Base-by-base conservation (phyloP, 2,113 vertebrate genomes). In the Seriola aureovittata region DNA sequence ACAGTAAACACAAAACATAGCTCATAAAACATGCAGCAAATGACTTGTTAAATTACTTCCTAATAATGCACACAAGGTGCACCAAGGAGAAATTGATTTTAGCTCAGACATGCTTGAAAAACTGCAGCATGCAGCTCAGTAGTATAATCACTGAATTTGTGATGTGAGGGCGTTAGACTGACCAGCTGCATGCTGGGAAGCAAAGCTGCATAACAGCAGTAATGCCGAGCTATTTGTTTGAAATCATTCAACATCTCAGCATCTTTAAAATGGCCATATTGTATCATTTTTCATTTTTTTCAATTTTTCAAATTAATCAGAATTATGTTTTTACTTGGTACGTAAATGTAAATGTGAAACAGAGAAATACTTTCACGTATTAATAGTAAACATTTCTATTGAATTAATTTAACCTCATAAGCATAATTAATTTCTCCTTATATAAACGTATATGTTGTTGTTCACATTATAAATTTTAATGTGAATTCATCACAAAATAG, bases 1-100 rank as follows among this genome's bases (percentile, higher is more conserved):
- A 19, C 46, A 42, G 25, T 62, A 72, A 85, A 75, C 34, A 59
- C 46, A 66, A 73, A 75, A 66, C 57, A 71, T 7, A 58, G 11
- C 34, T 54, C 16, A 48, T 66, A 65, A 38, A 10, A 17, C 32
- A n/a, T 12, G 17, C 66, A 71, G 21, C 42, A 74, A 68, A 73
- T 68, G 5, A 60, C 10, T 19, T 44, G 3, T 19, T 54, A 75
- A 78, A 70, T 75, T 10, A 68, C 48, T 13, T 17, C 71, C 17
- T 57, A 52, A 73, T 70, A 59, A 62, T 62, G 36, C 19, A 10
- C 50, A 34, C 63, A 46, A 75, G 40, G 19, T 82, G 57, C 64
- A 77, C 11, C 4, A 1, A 72, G 25, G 62, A 62, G 58, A 54
- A 70, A 75, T 6, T 2, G 7, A 57, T 85, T 82, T 86, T 23